Conservation (phyloP, 30 jellyfish, hydroid and myxozoan genomes). For the Aurelia sp. region DNA sequence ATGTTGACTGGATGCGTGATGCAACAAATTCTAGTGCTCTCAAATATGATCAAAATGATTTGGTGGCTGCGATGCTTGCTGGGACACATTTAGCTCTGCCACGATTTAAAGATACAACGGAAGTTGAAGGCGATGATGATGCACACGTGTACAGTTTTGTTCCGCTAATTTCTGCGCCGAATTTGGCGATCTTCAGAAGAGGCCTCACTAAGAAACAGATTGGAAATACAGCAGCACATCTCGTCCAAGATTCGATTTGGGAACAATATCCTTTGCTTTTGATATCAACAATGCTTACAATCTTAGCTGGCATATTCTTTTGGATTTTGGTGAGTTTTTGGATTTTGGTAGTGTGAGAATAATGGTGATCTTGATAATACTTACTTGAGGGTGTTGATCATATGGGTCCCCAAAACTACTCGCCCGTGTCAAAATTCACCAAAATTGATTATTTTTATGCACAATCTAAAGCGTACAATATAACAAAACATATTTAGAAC, state of each 20-base stretch:
- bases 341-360: not conserved
- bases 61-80: slow-evolving; percentile 14
- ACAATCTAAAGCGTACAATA: too few relatives aligned
- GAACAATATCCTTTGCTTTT: slow-evolving; percentile 38
- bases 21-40: slow-evolving; percentile 3
- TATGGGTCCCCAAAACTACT: too few relatives aligned
- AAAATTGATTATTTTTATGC: too few relatives aligned
- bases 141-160: not conserved
- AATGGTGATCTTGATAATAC: not conserved
- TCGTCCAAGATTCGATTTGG: slow-evolving; percentile 2
- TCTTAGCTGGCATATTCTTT: slow-evolving; percentile 49
- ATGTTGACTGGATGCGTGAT: slow-evolving; percentile 39
- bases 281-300: slow-evolving; percentile 14
- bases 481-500: too few relatives aligned
- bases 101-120: not conserved
- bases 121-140: slow-evolving; percentile 1
- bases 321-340: slow-evolving; percentile 51
- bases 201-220: slow-evolving; percentile 13
- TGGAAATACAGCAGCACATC: slow-evolving; percentile 39
- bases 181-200: slow-evolving; percentile 21
- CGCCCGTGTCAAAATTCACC: too few relatives aligned
- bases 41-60: slow-evolving; percentile 6
- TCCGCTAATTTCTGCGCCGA: slow-evolving; percentile 23
- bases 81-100: slow-evolving; percentile 53
- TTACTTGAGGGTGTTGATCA: not conserved